Evolutionary conservation across 2,113 vertebrate genomes (phyloP), one percentile per base, ranked within the genome.

Genomic region (Siniperca knerii): DNA sequence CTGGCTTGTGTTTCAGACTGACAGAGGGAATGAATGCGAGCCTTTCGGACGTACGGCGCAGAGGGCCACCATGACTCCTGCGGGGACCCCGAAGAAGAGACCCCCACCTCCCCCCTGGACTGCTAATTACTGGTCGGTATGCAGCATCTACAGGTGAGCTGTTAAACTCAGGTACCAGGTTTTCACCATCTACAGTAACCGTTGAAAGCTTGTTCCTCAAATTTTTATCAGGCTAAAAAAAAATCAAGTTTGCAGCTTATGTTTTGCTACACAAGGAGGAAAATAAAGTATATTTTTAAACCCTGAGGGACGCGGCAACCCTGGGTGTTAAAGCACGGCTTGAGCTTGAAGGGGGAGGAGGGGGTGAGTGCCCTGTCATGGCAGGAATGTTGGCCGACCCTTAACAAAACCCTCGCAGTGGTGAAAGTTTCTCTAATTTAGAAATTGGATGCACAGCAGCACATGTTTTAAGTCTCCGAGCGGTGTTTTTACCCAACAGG

Each of bases 1-100:
- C 88, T 82, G 86, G 72, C 81, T 86, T 86, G 86, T 84, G 84
- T 79, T 79, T 88, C 90, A 93, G 81, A 93, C 87, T 87, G 86
- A 90, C 84, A 77, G 69, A 83, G 68, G 58, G 78, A 88, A 83
- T 88, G 86, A 84, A 77, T 77, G 62, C 54, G 65, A 70, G 55
- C 33, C 77, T 82, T 52, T 62, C 37, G 89, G 82, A 87, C 69
- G 62, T 50, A 67, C 33, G 33, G 40, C 58, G 7, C 52, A 33
- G 78, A 70, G 84, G 79, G 89, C 87, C 80, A 79, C 76, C 72
- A 81, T 89, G 91, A 90, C 83, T 81, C 75, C 75, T 67, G 73
- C 10, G 37, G 55, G 77, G 87, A 90, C 65, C 89, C 64, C 42
- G 4, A 20, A 37, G 66, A 70, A 23, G 65, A 87, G 55, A 66